Percentiles rank a stretch among this genome's conserved stretches.
These are phyloP conservation scores for Hirtodrosophila histrioides DNA, from an alignment of 2,888 invertebrate genomes.

Conservation along the genomic window DNA sequence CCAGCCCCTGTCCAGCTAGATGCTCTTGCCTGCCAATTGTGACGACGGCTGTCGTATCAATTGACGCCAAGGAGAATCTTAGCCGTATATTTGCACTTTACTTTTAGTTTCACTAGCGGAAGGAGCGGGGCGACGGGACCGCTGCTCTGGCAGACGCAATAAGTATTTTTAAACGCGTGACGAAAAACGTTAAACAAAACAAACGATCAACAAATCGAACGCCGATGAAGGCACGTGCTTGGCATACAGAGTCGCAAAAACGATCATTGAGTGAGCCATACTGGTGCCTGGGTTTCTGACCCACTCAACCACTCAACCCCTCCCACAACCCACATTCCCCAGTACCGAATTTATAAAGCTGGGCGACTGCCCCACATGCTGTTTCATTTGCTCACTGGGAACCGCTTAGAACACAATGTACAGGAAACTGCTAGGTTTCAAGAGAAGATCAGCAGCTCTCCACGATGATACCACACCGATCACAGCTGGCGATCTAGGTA, in stretches of 20 bases:
- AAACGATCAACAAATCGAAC: slow-evolving; percentile 44
- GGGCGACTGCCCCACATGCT: slow-evolving; percentile 41
- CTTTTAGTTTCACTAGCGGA: slow-evolving; percentile 71
- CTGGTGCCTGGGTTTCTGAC: slow-evolving; percentile 33
- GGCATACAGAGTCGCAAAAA: slow-evolving; percentile 4
- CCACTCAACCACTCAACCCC: slow-evolving; percentile 38
- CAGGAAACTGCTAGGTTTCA: slow-evolving; percentile 80
- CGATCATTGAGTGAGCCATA: background rate
- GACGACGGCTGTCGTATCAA: slow-evolving; percentile 26
- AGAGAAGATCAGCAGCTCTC: slow-evolving; percentile 35
- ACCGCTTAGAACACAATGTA: slow-evolving; percentile 71
- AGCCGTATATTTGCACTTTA: slow-evolving; percentile 56
- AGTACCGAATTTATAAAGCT: slow-evolving; percentile 63
- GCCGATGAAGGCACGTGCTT: slow-evolving; percentile 35
- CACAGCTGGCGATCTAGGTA: slow-evolving; percentile 10
- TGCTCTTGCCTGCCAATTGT: slow-evolving; percentile 48
- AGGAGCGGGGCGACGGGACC: background rate
- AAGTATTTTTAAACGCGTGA: slow-evolving; percentile 70
- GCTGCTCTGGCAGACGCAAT: slow-evolving; percentile 24
- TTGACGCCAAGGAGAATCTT: slow-evolving; percentile 72
- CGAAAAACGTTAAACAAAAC: slow-evolving; percentile 38
- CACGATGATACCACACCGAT: slow-evolving; percentile 11
- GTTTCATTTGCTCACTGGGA: slow-evolving; percentile 64
- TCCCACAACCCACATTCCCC: slow-evolving; percentile 13
- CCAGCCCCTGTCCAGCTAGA: slow-evolving; percentile 29